Base-by-base conservation (phyloP, 2,113 vertebrate genomes). In the Anas platyrhynchos region DNA sequence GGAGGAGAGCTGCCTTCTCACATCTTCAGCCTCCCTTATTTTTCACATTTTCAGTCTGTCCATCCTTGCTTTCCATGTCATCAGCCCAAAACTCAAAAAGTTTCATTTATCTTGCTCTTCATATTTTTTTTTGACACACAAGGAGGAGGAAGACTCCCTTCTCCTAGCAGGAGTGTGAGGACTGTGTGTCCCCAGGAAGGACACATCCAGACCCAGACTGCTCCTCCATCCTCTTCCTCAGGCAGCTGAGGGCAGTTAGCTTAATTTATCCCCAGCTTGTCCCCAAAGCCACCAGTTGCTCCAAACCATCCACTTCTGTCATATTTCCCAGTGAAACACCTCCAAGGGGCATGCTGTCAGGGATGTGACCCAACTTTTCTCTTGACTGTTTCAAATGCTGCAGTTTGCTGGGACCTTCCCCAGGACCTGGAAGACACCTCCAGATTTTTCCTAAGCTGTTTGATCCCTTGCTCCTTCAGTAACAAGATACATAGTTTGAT, bases 291-390 rank as follows among this genome's bases (percentile, higher is more conserved):
- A 67, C 20, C 13, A 10, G 8, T 32, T 67, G 20, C 29, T 43
- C 29, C 41, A 32, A 46, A n/a, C 43, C 22, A n/a, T 46, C 21
- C 43, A 23, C 14, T 10, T 16, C 43, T 68, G 21, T n/a, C 15
- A 21, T 16, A 46, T 25, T 16, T 68, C 16, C 43, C 10, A 68
- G 66, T 25, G 43, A 25, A 32, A 32, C 32, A n/a, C 10, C 36
- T 11, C 26, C 34, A 26, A 52, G 43, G 18, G 11, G 5, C 0
- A 56, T 38, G 67, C 8, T 41, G 29, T 22, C 1, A 1, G 29
- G 38, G 29, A 34, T 5, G 7, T 5, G 15, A 72, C 15, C 32
- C 16, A 14, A 14, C 22, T 83, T 52, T 10, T 68, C 43, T 71
- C 36, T 50, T 13, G 18, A 21, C 55, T 72, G 6, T 16, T 67